Evolutionary conservation across 2,888 invertebrate genomes (phyloP), one percentile per base, ranked within the genome.

Genomic region (Hydrotaea cyrtoneurina): DNA sequence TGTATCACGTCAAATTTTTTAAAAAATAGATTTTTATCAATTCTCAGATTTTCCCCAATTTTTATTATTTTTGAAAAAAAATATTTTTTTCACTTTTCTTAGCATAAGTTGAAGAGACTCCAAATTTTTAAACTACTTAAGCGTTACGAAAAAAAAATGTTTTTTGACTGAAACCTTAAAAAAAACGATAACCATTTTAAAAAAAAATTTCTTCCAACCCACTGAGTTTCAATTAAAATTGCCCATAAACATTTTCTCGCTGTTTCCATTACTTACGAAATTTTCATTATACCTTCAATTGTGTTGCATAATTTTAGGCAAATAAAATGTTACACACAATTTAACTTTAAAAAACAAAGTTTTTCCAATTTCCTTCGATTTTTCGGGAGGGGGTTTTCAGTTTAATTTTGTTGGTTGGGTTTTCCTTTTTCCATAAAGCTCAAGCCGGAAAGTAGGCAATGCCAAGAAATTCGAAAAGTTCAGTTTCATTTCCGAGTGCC

Each of bases 291-390:
- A 7, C 31, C 7, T 59, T 59, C 4, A 23, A 23, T 39, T 39
- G 4, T 59, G 26, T 23, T 59, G 59, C 59, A 59, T 59, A 59
- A 23, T 23, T 59, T 26, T 15, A 26, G 59, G 59, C 43, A 43
- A 17, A 73, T 71, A 55, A 62, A 69, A 69, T 53, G 36, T 80
- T 78, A 80, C 80, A 64, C 83, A 84, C 46, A 74, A 80, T 84
- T 84, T 78, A 80, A 78, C 78, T 55, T n/a, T n/a, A 50, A 13
- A 43, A 11, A 39, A 39, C 78, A 80, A 78, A 75, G 15, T 75
- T 75, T 64, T 75, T 57, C 17, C 69, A 59, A 23, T 66, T 78
- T 72, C 2, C 26, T 57, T 71, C 64, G 4, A 39, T 39, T 57
- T 39, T 57, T 39, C 23, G 23, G 17, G 13, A 13, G 4, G 7